Percentiles rank a stretch among this genome's conserved stretches.
phyloP scores from a whole-genome alignment of 2,888 invertebrate species.

The Andrena fulva region DNA sequence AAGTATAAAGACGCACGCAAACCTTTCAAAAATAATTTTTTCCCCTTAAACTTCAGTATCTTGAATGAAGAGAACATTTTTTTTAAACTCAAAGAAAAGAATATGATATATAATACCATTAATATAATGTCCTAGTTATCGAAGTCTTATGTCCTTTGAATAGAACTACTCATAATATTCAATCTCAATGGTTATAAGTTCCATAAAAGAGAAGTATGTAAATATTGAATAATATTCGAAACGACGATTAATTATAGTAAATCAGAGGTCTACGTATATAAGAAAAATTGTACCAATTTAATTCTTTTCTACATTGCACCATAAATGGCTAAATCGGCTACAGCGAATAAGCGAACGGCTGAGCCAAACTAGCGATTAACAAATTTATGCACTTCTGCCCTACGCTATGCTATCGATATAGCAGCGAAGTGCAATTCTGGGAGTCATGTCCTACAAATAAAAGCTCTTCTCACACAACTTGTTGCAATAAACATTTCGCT shows the following conservation, averaged over 20 bases:
- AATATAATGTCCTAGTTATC: slow-evolving; percentile 12
- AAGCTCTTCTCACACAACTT: slow-evolving; percentile 74
- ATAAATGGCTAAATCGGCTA: slow-evolving; percentile 33
- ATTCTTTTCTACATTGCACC: slow-evolving; percentile 59
- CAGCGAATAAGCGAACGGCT: slow-evolving; percentile 25
- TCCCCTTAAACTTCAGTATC: not conserved
- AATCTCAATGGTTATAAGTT: slow-evolving; percentile 16
- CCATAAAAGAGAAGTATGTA: not conserved
- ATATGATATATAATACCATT: not conserved
- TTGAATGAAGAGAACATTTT: not conserved
- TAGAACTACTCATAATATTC: slow-evolving; percentile 12
- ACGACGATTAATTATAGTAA: slow-evolving; percentile 33
- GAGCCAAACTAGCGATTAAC: slow-evolving; percentile 46
- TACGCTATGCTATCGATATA: slow-evolving; percentile 29
- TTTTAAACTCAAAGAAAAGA: slow-evolving; percentile 1
- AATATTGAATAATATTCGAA: slow-evolving; percentile 35
- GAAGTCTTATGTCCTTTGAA: slow-evolving; percentile 12
- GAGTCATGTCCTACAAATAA: slow-evolving; percentile 33
- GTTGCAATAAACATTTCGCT: slow-evolving; percentile 86
- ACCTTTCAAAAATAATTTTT: not conserved
- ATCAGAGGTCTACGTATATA: slow-evolving; percentile 37
- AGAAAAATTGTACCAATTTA: slow-evolving; percentile 58
- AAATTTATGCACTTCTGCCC: slow-evolving; percentile 39
- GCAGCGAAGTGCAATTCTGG: slow-evolving; percentile 22
- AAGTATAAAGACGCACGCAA: not conserved